These are phyloP conservation scores for Pseudococcus longispinus DNA, from an alignment of 2,888 invertebrate species.

Conservation along the genomic window DNA sequence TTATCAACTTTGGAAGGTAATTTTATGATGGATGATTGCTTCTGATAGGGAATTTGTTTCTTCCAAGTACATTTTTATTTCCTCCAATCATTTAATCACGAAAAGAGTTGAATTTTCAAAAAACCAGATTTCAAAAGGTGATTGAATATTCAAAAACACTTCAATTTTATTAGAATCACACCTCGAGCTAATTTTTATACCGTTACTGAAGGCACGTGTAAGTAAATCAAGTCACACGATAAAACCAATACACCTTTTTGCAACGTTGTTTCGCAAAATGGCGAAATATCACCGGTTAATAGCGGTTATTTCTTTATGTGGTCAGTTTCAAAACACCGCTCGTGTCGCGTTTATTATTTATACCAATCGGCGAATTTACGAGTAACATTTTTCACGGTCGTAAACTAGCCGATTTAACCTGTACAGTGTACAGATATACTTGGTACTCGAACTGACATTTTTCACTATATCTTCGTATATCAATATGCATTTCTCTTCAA, in stretches of 20 bases:
- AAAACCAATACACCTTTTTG: not conserved
- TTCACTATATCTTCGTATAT: not conserved
- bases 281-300: not conserved
- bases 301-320: not conserved
- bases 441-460: not conserved
- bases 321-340: not conserved
- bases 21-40: no score
- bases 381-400: not conserved
- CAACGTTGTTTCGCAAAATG: not conserved
- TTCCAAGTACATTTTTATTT: no score
- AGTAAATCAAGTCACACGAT: not conserved
- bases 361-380: not conserved
- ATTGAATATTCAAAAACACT: no score
- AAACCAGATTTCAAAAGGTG: no score
- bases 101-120: no score
- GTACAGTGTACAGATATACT: not conserved
- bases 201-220: not conserved
- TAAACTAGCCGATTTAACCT: not conserved
- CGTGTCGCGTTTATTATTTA: not conserved
- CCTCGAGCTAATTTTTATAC: not conserved
- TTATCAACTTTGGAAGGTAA: no score
- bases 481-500: not conserved
- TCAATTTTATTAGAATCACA: not conserved
- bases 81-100: no score
- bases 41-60: no score